A percentile compares a stretch with the other conserved stretches of the same genome.
Conservation (phyloP, 2,113 vertebrate species). For the Psephotus haematonotus region DNA sequence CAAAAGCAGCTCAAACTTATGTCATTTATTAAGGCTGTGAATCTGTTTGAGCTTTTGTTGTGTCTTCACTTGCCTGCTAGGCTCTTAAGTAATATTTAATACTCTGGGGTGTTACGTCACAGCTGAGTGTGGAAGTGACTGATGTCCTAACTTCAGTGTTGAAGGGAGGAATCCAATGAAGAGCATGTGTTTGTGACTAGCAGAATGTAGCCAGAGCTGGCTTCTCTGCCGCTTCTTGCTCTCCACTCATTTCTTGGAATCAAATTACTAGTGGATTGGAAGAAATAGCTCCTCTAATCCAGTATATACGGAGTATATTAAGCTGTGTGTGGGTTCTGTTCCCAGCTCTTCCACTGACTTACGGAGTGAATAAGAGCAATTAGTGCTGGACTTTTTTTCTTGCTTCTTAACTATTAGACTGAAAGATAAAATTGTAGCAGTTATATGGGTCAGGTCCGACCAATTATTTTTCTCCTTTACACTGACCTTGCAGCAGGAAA, state of each 20-base stretch:
- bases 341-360: neutral
- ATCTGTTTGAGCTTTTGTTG: neutral
- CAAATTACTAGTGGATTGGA: neutral
- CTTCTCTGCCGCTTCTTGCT: neutral
- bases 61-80: neutral
- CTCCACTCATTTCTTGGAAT: neutral
- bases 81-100: conserved; percentile 21
- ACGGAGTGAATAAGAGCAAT: neutral
- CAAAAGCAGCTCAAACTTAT: neutral
- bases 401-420: neutral
- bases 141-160: neutral
- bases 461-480: neutral
- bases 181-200: neutral
- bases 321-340: neutral
- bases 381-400: neutral
- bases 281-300: neutral
- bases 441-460: neutral
- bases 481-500: neutral
- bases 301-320: neutral
- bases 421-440: fast-evolving
- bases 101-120: neutral
- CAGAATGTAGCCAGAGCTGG: neutral
- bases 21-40: neutral
- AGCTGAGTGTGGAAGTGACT: neutral
- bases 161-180: neutral